Base-by-base conservation (phyloP, 2,888 invertebrate genomes). In the Cerceris rybyensis region DNA sequence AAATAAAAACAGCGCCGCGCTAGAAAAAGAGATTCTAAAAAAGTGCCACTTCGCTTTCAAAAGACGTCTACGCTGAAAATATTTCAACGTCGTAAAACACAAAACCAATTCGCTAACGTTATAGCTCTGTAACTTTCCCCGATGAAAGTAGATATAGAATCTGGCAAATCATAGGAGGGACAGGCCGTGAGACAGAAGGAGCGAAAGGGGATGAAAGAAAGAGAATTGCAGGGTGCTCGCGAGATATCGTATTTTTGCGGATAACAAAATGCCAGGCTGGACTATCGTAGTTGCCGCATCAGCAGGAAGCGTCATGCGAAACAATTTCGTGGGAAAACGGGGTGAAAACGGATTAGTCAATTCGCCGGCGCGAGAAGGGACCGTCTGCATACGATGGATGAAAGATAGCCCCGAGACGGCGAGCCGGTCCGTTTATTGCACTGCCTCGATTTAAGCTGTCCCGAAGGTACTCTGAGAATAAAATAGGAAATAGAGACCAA, bases 361-460 rank as follows among this genome's bases (percentile, higher is more conserved):
- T 68, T 75, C 54, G 64, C 39, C 52, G 16, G 50, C 9, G 16
- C 1, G 64, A 41, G 8, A 11, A 54, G 28, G 58, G 39, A 9
- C 43, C 42, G 41, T 65, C 17, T 58, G 65, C 59, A 11, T 28
- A 49, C 50, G 59, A 74, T 54, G 59, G 64, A 64, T 75, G 75
- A 75, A 41, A 60, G 75, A 78, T 75, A 64, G 67, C 68, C 54
- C 49, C 59, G 43, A 65, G 78, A 67, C 52, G 65, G 13, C 54
- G 46, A n/a, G 14, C 14, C 16, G 28, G 16, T 43, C 14, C 66
- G 43, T 69, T 61, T 68, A 64, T 65, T 58, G 57, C 54, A 11
- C 42, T 9, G 59, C 17, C 63, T 52, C 63, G 75, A 75, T 66
- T 71, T 52, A 39, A 59, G 68, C 50, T 42, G 42, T 59, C 59